phyloP scores from a whole-genome alignment of 2,888 invertebrate genomes.

The Bombylius discolor region DNA sequence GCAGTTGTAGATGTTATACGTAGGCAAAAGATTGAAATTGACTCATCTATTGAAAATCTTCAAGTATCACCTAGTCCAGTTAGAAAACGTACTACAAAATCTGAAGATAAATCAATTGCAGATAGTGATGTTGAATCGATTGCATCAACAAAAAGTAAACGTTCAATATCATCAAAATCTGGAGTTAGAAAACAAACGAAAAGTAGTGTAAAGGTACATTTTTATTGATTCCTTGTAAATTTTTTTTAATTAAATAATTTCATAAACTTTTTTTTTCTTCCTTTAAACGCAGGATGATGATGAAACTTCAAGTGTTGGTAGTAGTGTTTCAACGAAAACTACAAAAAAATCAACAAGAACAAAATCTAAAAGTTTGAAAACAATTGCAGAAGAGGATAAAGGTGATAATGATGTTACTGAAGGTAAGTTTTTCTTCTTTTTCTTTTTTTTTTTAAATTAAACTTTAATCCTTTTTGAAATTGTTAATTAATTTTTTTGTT shows the following conservation, averaged over 20 bases:
- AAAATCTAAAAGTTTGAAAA: not conserved
- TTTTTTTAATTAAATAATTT: no score
- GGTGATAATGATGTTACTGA: not conserved
- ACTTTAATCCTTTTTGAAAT: no score
- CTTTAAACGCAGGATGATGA: not conserved
- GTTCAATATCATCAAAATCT: slow-evolving; percentile 14
- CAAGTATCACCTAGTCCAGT: slow-evolving; percentile 10
- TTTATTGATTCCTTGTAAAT: not conserved
- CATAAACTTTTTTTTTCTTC: no score
- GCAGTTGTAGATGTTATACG: slow-evolving; percentile 13
- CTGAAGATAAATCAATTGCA: slow-evolving; percentile 14
- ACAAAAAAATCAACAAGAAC: not conserved
- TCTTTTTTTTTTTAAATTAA: no score
- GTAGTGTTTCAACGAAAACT: not conserved
- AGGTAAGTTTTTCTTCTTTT: not conserved
- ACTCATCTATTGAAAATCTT: slow-evolving; percentile 12
- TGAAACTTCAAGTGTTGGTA: slow-evolving; percentile 3
- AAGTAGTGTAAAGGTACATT: slow-evolving; percentile 11
- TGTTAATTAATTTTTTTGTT: no score
- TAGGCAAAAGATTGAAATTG: not conserved
- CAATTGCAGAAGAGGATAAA: not conserved
- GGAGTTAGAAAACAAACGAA: slow-evolving; percentile 17
- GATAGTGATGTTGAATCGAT: slow-evolving; percentile 23
- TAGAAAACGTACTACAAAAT: slow-evolving; percentile 14
- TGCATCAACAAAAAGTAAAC: slow-evolving; percentile 17